Conservation (phyloP, 2,113 vertebrate genomes). For the Brachyhypopomus gauderio region DNA sequence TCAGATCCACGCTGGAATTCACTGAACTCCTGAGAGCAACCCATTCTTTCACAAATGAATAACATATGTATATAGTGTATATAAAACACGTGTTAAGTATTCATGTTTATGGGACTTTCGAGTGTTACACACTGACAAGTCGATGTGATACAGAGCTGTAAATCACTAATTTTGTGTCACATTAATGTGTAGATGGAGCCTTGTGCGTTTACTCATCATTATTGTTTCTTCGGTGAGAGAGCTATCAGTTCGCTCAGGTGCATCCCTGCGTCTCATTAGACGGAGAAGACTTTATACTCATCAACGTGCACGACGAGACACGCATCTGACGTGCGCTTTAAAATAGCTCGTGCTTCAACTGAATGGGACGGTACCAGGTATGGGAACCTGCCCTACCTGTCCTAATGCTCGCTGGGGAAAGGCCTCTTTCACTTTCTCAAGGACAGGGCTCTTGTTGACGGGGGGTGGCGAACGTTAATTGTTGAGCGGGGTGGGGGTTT, state of each 20-base stretch:
- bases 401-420: slow-evolving; percentile 16
- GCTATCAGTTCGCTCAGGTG: slow-evolving; percentile 49
- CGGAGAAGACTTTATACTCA: slow-evolving; percentile 56
- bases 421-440: neutral
- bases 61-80: too few species aligned
- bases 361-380: too few species aligned
- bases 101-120: neutral
- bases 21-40: too few species aligned
- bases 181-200: slow-evolving; percentile 23
- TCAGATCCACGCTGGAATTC: too few species aligned
- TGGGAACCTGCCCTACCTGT: too few species aligned
- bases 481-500: too few species aligned
- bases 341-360: slow-evolving; percentile 6
- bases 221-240: slow-evolving; percentile 56
- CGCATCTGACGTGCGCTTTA: slow-evolving; percentile 53
- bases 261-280: slow-evolving; percentile 49
- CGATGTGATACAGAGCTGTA: slow-evolving; percentile 11
- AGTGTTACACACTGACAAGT: neutral
- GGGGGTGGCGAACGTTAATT: too few species aligned
- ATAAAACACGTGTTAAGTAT: too few species aligned
- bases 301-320: slow-evolving; percentile 60
- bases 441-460: too few species aligned
- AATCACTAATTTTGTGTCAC: slow-evolving; percentile 16
- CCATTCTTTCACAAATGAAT: too few species aligned
- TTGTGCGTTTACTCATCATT: slow-evolving; percentile 25